Conservation (phyloP, 2,888 invertebrate genomes). For the Laspeyria flexula region DNA sequence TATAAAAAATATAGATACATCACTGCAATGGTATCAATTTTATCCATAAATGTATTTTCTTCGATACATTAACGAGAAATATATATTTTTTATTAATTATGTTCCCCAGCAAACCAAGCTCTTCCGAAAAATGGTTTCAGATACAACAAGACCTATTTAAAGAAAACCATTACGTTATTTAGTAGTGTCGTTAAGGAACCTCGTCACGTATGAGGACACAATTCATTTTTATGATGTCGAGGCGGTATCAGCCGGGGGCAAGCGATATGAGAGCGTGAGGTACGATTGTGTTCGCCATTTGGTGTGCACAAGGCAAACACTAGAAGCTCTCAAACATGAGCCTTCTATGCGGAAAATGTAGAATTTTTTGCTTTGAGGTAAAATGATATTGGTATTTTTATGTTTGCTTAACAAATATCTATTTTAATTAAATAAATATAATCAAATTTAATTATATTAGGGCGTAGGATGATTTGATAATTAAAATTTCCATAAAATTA, state of each 20-base stretch:
- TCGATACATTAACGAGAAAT: too few relatives aligned
- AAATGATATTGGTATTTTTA: background rate
- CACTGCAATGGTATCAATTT: too few relatives aligned
- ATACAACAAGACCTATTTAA: constrained; percentile 36
- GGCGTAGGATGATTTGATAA: too few relatives aligned
- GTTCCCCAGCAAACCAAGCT: too few relatives aligned
- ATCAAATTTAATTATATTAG: too few relatives aligned
- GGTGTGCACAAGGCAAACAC: constrained; percentile 34
- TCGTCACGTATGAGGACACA: constrained; percentile 60
- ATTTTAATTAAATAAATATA: too few relatives aligned
- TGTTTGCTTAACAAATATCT: too few relatives aligned
- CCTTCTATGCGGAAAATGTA: background rate
- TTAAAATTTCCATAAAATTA: too few relatives aligned
- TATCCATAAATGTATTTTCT: too few relatives aligned
- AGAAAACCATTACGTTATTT: constrained; percentile 38
- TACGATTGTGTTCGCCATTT: constrained; percentile 5
- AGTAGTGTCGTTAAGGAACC: constrained; percentile 44
- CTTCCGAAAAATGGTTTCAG: constrained; percentile 1
- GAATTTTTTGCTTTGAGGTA: constrained; percentile 1
- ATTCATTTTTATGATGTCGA: constrained; percentile 71
- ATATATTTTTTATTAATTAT: too few relatives aligned
- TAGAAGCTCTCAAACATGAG: constrained; percentile 4
- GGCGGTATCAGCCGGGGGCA: constrained; percentile 36
- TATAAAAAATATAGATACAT: too few relatives aligned
- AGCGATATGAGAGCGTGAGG: constrained; percentile 4